These are phyloP conservation scores for Kryptolebias marmoratus DNA, from an alignment of 2,113 vertebrate genomes.

Conservation along the genomic window DNA sequence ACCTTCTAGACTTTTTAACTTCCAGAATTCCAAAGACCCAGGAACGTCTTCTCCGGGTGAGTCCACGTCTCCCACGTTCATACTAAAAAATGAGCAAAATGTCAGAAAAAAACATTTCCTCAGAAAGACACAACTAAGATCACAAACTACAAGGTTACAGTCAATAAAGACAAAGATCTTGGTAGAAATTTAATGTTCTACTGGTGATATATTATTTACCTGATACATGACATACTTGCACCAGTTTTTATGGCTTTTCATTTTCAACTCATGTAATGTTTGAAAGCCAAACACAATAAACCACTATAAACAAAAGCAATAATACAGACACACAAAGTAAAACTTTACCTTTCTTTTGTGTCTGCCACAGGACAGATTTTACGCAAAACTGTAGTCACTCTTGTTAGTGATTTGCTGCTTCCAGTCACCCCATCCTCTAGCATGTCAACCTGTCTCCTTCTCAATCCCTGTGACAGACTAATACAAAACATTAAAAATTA, in stretches of 20 bases:
- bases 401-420: neutral
- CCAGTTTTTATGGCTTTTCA: too few species aligned
- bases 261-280: too few species aligned
- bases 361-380: neutral
- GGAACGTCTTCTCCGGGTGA: neutral
- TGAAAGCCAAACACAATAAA: too few species aligned
- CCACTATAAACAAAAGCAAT: too few species aligned
- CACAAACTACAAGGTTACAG: too few species aligned
- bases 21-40: neutral
- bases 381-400: neutral
- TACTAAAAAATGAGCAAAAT: slow-evolving; percentile 1
- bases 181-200: too few species aligned
- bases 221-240: too few species aligned
- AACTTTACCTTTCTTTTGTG: neutral
- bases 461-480: neutral
- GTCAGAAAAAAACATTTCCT: neutral
- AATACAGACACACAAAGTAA: too few species aligned
- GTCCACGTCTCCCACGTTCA: neutral
- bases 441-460: neutral
- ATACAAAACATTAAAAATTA: neutral
- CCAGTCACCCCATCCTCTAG: neutral
- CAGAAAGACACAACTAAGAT: too few species aligned
- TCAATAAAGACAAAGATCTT: too few species aligned
- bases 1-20: neutral
- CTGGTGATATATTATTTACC: too few species aligned